A percentile compares a stretch with the other conserved stretches of the same genome.
Evolutionary conservation across 2,888 invertebrate species (phyloP).

Genomic region (Eugnorisma glareosa): DNA sequence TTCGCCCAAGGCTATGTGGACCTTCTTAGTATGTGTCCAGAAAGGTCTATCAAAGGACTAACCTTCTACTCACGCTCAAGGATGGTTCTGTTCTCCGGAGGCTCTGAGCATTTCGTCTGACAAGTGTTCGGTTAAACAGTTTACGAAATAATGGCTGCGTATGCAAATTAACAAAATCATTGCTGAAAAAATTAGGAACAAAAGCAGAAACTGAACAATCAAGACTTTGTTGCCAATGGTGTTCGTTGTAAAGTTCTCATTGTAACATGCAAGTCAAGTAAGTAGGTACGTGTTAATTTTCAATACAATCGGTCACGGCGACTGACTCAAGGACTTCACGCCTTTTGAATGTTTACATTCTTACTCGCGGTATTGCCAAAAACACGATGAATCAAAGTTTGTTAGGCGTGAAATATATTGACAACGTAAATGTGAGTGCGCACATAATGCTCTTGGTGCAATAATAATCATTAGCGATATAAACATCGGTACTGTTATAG

Average conservation of each 20-base stretch:
- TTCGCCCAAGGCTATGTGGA: not conserved
- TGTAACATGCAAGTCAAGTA: conserved; percentile 73
- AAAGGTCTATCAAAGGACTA: conserved; percentile 23
- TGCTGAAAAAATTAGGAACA: conserved; percentile 41
- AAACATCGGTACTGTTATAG: not conserved
- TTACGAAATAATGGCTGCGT: conserved; percentile 2
- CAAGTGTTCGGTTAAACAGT: not conserved
- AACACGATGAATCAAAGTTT: conserved; percentile 73
- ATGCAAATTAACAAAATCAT: conserved; percentile 33
- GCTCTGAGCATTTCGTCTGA: not conserved
- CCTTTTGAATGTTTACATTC: conserved; percentile 83
- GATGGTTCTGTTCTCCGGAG: not conserved
- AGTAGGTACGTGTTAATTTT: conserved; percentile 78
- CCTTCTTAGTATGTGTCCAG: not conserved
- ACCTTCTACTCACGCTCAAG: not conserved
- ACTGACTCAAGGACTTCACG: conserved; percentile 80
- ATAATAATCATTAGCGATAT: not conserved
- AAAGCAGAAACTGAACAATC: conserved; percentile 48
- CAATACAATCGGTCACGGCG: conserved; percentile 81
- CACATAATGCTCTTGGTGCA: not conserved
- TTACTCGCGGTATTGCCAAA: conserved; percentile 71
- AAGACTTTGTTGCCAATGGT: conserved; percentile 35
- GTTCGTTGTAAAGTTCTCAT: conserved; percentile 70
- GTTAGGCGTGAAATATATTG: conserved; percentile 45
- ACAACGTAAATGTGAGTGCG: conserved; percentile 27